phyloP scores from a whole-genome alignment of 2,113 vertebrate species.

The Corythaixoides concolor region DNA sequence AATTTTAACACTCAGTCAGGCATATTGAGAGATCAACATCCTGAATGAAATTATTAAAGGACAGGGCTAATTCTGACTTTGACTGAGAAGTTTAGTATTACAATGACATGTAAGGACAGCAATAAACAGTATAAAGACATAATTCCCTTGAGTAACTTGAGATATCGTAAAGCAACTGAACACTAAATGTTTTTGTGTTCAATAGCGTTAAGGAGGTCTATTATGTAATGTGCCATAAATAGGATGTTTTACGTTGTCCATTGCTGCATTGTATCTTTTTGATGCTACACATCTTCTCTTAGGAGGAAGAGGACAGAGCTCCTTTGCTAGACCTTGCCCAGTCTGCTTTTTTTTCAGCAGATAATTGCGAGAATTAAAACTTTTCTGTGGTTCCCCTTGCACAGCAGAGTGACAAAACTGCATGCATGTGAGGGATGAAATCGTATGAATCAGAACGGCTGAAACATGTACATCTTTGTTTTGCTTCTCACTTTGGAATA shows the following conservation, averaged over 20 bases:
- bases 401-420: not conserved
- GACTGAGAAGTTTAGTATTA: not conserved
- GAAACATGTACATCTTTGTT: not conserved
- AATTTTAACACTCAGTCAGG: conserved; percentile 3
- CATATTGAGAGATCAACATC: not conserved
- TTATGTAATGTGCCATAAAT: not conserved
- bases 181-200: not conserved
- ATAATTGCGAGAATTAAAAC: not conserved
- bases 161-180: not conserved
- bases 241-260: not conserved
- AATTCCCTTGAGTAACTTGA: not conserved
- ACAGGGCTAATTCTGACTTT: not conserved
- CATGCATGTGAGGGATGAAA: not conserved
- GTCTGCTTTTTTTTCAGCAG: not conserved
- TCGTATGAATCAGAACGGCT: not conserved
- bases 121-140: not conserved
- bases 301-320: not conserved
- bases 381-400: not conserved
- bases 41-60: not conserved
- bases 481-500: not conserved
- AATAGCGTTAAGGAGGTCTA: not conserved
- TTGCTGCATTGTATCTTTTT: not conserved
- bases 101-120: not conserved
- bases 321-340: not conserved
- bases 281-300: not conserved